Percentiles rank a stretch among this genome's conserved stretches.
These are phyloP conservation scores for Synergus gifuensis DNA, from an alignment of 2,888 invertebrate species.

Conservation along the genomic window DNA sequence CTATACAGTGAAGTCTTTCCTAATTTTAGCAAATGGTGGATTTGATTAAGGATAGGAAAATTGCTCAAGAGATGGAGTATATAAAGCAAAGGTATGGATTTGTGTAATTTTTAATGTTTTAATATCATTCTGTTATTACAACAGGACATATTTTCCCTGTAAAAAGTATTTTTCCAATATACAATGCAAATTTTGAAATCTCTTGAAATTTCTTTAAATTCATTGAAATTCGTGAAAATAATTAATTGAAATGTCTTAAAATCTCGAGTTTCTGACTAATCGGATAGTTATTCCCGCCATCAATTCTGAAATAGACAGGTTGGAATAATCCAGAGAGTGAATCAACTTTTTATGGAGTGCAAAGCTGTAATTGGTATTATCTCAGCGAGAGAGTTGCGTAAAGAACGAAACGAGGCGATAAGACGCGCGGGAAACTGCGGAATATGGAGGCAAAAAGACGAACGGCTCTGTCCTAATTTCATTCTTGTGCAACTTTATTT, in stretches of 20 bases:
- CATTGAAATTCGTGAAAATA: no score
- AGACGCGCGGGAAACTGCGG: slow-evolving; percentile 8
- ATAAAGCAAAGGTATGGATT: no score
- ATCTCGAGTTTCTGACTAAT: neutral
- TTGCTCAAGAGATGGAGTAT: no score
- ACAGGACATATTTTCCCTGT: no score
- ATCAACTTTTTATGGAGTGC: slow-evolving; percentile 36
- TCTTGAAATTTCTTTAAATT: no score
- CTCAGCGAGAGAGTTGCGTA: slow-evolving; percentile 12
- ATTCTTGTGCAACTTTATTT: neutral
- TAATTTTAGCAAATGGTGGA: neutral
- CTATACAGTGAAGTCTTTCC: no score
- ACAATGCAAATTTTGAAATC: no score
- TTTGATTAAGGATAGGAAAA: no score
- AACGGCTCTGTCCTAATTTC: neutral
- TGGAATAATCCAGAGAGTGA: slow-evolving; percentile 19
- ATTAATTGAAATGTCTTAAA: neutral
- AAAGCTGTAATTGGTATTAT: slow-evolving; percentile 35
- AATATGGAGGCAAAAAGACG: neutral
- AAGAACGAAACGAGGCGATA: slow-evolving; percentile 22
- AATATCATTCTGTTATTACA: no score
- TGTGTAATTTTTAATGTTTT: no score
- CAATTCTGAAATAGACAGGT: slow-evolving; percentile 7
- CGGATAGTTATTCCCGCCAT: neutral
- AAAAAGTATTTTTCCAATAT: no score